Conservation (phyloP, 2,888 invertebrate genomes). For the Conomelus anceps region DNA sequence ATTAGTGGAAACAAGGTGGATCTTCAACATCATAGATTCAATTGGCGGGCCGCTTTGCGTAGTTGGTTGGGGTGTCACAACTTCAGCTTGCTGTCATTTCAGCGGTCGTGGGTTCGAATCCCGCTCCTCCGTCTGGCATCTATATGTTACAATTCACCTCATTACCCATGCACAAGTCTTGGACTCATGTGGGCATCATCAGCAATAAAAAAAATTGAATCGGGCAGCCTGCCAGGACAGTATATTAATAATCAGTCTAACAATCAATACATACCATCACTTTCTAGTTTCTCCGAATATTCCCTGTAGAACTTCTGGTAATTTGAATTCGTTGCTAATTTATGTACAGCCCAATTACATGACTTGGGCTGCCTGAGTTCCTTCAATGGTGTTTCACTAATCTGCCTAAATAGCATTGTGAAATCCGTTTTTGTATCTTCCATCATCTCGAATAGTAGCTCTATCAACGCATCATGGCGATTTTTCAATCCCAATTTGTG, state of each 20-base stretch:
- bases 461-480: constrained; percentile 47
- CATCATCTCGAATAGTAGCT: constrained; percentile 54
- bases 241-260: background rate
- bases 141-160: too few relatives aligned
- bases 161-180: too few relatives aligned
- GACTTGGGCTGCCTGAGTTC: constrained; percentile 43
- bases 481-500: constrained; percentile 51
- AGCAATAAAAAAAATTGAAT: too few relatives aligned
- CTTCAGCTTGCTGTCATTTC: too few relatives aligned
- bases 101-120: too few relatives aligned
- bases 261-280: constrained; percentile 25
- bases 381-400: constrained; percentile 46
- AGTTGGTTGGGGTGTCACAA: too few relatives aligned
- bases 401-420: constrained; percentile 53
- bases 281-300: constrained; percentile 44
- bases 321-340: constrained; percentile 45
- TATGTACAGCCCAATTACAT: constrained; percentile 49
- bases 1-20: too few relatives aligned
- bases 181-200: too few relatives aligned
- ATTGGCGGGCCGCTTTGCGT: too few relatives aligned
- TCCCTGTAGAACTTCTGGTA: constrained; percentile 49
- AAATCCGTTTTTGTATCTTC: constrained; percentile 58
- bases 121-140: too few relatives aligned
- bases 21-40: too few relatives aligned
- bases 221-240: background rate